Base-by-base conservation (phyloP, 2,888 invertebrate species). In the Romanomermis culicivorax region DNA sequence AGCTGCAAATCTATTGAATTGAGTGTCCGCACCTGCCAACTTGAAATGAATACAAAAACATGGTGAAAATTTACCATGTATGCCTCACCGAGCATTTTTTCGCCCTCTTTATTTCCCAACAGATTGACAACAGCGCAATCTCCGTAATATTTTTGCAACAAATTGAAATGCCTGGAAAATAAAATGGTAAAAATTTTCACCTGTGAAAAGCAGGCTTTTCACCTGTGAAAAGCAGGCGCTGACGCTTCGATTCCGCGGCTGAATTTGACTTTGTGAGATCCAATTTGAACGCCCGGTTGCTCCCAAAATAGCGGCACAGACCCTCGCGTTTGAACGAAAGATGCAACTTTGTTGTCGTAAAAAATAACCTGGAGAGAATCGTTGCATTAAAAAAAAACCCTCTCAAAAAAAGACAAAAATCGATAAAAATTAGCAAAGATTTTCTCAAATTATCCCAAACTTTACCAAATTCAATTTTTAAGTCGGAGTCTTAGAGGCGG, bases 221-320 rank as follows among this genome's bases (percentile, higher is more conserved):
- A 64, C 64, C 87, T 79, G 64, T 91, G 84, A 70, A 88, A 89
- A 0, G 89, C 89, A 56, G 89, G 82, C 2, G 83, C 81, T 1
- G 91, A 88, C 1, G 89, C 81, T 72, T 95, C 93, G 70, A 84
- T 85, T 1, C 93, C 91, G 50, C 95, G 78, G 0, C 93, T 91
- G 74, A 97, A 80, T 71, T 87, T 85, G 0, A 97, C 89, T 75
- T 93, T 95, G 71, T 97, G 97, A 1, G 95, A 91, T 11, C 97
- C 97, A 42, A 97, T 93, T 75, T 91, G 88, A 14, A 95, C 81
- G 11, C 95, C 95, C 1, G 95, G 91, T 69, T 97, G 97, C 69
- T 97, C 95, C 91, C 95, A 97, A 73, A 97, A 97, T 25, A 97
- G 74, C 0, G 97, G 95, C 1, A 97, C 89, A 0, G 93, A 93